Base-by-base conservation (phyloP, 2,797 vertebrate genomes). In the Micrastur ruficollis region DNA sequence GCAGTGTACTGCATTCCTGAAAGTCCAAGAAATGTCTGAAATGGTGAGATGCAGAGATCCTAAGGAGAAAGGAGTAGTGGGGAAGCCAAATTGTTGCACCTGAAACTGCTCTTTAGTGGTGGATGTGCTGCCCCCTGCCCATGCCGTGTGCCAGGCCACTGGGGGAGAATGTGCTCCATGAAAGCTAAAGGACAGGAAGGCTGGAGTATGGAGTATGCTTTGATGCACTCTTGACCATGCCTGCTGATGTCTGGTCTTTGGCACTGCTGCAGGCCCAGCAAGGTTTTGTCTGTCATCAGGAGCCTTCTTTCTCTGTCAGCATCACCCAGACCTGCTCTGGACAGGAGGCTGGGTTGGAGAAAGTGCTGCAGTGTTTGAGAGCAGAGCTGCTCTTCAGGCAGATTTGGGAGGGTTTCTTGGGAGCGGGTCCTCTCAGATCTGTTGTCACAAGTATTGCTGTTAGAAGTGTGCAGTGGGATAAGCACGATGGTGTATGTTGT, bases 81-180 rank as follows among this genome's bases (percentile, higher is more conserved):
- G 32, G 36, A 19, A 63, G 27, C 34, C 34, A 56, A 3, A 23
- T 12, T 4, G 4, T 63, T 34, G 25, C 32, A 32, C 27, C 13
- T n/a, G 31, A 42, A 56, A 18, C 56, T 50, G 49, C 19, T 42
- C 6, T 74, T 63, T 4, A 2, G 52, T 36, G 25, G 4, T 88
- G 36, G 11, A 15, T 58, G 44, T 65, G 73, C 27, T 8, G 29
- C 15, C 66, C 31, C 32, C 29, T 59, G 68, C 32, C 18, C 0
- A 0, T 4, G 4, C n/a, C 1, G 1, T 0, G 1, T 53, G 22
- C 55, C 32, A 32, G 27, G 23, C 11, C 38, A n/a, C 5, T 12
- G 31, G 32, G 18, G 50, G n/a, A 52, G n/a, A 22, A 23, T 9
- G 34, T 70, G 42, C 34, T 47, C 31, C 2, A 2, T 40, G 47